Evolutionary conservation across 2,113 vertebrate species (phyloP), one percentile per base, ranked within the genome.

Genomic region (Hiodon alosoides): DNA sequence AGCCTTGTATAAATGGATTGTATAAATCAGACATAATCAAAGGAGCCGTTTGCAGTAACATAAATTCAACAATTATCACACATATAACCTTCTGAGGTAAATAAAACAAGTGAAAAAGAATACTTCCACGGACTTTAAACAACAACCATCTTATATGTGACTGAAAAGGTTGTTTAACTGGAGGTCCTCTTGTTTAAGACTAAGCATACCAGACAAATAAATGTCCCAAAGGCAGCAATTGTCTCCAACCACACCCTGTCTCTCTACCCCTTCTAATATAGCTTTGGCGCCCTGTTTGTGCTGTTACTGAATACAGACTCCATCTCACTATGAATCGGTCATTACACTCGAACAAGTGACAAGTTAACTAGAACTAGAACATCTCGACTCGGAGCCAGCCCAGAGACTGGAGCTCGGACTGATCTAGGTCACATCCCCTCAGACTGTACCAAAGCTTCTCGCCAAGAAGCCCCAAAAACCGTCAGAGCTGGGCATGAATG

Each of bases 191-290:
- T 17, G 11, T 16, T 31, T 31, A n/a, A 55, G 2, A 48, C 48
- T 74, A 11, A 53, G 65, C 74, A 62, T 73, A 57, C 77, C 78
- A 78, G 54, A 59, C 64, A 67, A 81, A 83, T 67, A 80, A 71
- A 50, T 79, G 64, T 78, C 81, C 77, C 78, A 80, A 80, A 78
- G 69, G 68, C 74, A 77, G 78, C 84, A 89, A 87, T 83, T 84
- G 82, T 80, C 84, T 75, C 83, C 82, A 83, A 84, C 72, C 85
- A 87, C 85, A 77, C 83, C 84, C 79, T 71, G 82, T 61, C 79
- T 83, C 78, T 77, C 60, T 61, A 76, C 81, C 69, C 7, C 59
- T 69, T 58, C 69, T 9, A 51, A 46, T 13, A n/a, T 31, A 31
- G 31, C 31, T 31, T 31, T 31, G 31, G 31, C 31, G 31, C 31